These are phyloP conservation scores for Caenorhabditis sp. DNA, from an alignment of 2,888 invertebrate species.

Conservation along the genomic window DNA sequence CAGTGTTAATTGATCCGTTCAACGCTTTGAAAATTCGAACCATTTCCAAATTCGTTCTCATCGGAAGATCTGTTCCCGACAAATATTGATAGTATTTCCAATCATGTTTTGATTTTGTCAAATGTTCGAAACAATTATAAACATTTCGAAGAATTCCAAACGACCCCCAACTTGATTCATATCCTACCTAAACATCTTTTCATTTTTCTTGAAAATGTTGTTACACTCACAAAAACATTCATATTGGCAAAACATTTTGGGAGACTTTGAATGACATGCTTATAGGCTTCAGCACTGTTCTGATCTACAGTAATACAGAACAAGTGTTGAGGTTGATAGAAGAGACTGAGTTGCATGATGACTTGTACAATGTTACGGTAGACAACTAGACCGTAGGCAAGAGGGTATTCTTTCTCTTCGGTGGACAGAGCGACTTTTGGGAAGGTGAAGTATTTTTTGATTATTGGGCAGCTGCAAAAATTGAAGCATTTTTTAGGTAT, in stretches of 20 bases:
- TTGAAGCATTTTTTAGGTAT: too few relatives aligned
- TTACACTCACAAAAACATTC: conserved; percentile 32
- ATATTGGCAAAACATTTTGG: conserved; percentile 43
- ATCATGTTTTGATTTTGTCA: conserved; percentile 14
- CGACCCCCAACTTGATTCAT: conserved; percentile 37
- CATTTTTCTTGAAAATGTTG: neutral
- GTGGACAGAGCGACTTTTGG: conserved; percentile 8
- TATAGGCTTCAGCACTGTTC: conserved; percentile 20
- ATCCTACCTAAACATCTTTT: conserved; percentile 17
- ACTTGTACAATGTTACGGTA: conserved; percentile 45
- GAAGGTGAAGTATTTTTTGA: conserved; percentile 39
- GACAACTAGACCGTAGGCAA: conserved; percentile 47
- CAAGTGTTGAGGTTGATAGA: conserved; percentile 46
- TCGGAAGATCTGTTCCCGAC: conserved; percentile 49
- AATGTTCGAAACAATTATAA: conserved; percentile 33
- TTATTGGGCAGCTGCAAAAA: conserved; percentile 27
- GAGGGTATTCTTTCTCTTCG: conserved; percentile 42
- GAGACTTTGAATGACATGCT: conserved; percentile 17
- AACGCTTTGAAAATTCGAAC: conserved; percentile 49
- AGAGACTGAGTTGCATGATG: conserved; percentile 30
- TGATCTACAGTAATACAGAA: conserved; percentile 45
- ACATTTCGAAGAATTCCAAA: conserved; percentile 40
- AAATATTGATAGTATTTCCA: conserved; percentile 50
- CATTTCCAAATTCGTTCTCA: conserved; percentile 53
- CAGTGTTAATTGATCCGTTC: conserved; percentile 53